A percentile compares a stretch with the other conserved stretches of the same genome.
Conservation (phyloP, 2,888 invertebrate genomes). For the Cantharis lateralis region DNA sequence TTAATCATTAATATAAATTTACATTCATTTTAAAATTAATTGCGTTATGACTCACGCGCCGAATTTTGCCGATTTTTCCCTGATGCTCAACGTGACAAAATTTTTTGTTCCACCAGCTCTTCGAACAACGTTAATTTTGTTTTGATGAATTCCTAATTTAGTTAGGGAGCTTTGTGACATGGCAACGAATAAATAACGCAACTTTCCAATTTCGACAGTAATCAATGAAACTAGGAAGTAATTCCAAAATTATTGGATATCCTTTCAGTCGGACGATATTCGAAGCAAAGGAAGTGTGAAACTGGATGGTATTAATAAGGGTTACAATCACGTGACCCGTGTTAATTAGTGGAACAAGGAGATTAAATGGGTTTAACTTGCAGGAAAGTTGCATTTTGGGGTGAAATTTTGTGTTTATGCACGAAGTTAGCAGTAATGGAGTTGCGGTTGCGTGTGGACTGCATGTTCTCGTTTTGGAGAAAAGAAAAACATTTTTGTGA, state of each 20-base stretch:
- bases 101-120: not conserved
- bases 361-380: conserved; percentile 15
- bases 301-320: not conserved
- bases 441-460: conserved; percentile 7
- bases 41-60: not conserved
- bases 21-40: not conserved
- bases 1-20: conserved; percentile 15
- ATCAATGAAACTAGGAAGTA: not conserved
- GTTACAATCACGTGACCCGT: conserved; percentile 12
- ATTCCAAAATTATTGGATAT: not conserved
- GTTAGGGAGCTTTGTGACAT: not conserved
- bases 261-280: not conserved
- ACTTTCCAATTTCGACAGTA: not conserved
- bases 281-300: conserved; percentile 1
- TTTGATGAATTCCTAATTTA: not conserved
- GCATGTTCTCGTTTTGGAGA: no score
- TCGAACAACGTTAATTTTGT: not conserved
- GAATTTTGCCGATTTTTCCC: not conserved
- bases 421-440: not conserved
- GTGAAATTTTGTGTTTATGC: not conserved
- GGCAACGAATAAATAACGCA: not conserved
- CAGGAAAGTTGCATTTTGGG: conserved; percentile 4
- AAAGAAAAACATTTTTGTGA: no score
- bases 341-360: conserved; percentile 18
- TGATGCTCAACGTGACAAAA: not conserved